Conservation (phyloP, 2,113 vertebrate genomes). For the Microcebus tavaratra region DNA sequence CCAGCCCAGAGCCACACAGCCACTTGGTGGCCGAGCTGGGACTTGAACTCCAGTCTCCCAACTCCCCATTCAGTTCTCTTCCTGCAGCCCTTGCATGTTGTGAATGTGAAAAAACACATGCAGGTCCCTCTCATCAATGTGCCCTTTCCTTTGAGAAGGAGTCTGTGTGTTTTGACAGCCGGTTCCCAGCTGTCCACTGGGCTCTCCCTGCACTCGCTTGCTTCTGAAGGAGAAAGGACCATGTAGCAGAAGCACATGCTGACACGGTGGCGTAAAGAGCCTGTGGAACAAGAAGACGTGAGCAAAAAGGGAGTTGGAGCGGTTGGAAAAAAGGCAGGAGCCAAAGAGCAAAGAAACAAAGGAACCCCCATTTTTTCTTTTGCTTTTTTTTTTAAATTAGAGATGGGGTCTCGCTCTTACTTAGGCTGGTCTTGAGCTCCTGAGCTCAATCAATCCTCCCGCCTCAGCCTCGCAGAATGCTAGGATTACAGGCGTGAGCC, state of each 20-base stretch:
- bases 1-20: neutral
- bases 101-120: neutral
- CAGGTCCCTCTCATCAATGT: neutral
- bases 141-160: neutral
- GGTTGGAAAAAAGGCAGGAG: neutral
- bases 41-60: neutral
- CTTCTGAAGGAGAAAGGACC: neutral
- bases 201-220: neutral
- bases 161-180: neutral
- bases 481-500: too few relatives aligned
- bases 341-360: constrained; percentile 1
- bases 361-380: neutral
- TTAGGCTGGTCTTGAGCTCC: too few relatives aligned
- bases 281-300: neutral
- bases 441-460: too few relatives aligned
- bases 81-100: neutral
- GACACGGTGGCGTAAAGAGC: neutral
- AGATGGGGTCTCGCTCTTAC: too few relatives aligned
- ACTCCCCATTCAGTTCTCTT: neutral
- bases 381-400: too few relatives aligned
- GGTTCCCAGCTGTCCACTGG: neutral
- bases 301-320: neutral
- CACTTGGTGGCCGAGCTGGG: neutral
- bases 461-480: too few relatives aligned
- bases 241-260: neutral